Percentiles rank a stretch among this genome's conserved stretches.
These are phyloP conservation scores for Ischnura elegans DNA, from an alignment of 2,888 invertebrate genomes.

Conservation along the genomic window DNA sequence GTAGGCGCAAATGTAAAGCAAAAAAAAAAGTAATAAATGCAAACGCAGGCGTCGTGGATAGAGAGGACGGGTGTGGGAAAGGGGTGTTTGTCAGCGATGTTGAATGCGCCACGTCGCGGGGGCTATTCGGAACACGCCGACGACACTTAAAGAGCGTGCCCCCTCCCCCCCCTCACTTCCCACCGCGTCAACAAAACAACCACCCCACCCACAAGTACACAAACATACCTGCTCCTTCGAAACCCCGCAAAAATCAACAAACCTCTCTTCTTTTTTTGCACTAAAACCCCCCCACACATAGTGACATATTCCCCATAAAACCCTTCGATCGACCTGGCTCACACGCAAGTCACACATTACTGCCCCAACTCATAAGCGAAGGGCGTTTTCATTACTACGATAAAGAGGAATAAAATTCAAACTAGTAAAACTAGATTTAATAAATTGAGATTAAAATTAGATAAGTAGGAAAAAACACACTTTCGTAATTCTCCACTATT, in stretches of 20 bases:
- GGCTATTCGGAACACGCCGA: neutral
- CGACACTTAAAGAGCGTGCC: neutral
- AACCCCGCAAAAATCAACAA: too few relatives aligned
- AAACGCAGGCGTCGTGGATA: neutral
- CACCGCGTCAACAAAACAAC: neutral
- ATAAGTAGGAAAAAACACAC: too few relatives aligned
- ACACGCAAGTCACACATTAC: neutral
- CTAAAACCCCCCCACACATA: neutral
- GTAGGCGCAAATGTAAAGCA: neutral
- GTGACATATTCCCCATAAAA: too few relatives aligned
- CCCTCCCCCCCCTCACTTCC: neutral
- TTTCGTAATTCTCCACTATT: too few relatives aligned
- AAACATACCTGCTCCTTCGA: neutral
- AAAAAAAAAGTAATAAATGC: neutral
- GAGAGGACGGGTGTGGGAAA: neutral
- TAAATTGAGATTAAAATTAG: too few relatives aligned
- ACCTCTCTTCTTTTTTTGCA: neutral
- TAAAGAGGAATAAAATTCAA: too few relatives aligned
- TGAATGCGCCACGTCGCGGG: slow-evolving; percentile 14
- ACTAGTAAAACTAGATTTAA: too few relatives aligned
- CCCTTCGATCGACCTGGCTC: neutral
- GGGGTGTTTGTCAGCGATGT: slow-evolving; percentile 12
- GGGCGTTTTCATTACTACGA: too few relatives aligned
- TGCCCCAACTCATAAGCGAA: too few relatives aligned
- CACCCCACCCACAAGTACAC: neutral